Percentiles rank a stretch among this genome's conserved stretches.
Conservation (phyloP, 2,888 invertebrate genomes). For the Andricus quercusramuli region DNA sequence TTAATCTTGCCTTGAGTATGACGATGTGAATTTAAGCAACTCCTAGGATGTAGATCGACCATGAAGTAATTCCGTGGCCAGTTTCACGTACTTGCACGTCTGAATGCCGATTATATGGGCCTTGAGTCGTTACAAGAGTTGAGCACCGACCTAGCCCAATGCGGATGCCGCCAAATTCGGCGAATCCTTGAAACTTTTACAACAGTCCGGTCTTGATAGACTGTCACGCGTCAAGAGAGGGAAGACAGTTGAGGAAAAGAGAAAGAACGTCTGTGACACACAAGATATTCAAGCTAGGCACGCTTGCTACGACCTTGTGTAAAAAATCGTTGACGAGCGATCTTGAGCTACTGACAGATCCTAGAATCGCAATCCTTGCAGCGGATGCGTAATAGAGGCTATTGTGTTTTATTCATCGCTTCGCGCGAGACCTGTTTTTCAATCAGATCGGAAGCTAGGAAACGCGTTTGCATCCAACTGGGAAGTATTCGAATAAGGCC, state of each 20-base stretch:
- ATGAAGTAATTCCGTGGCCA: slow-evolving; percentile 50
- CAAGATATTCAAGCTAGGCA: slow-evolving; percentile 48
- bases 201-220: neutral
- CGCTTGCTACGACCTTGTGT: slow-evolving; percentile 60
- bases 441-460: slow-evolving; percentile 17
- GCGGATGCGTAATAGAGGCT: slow-evolving; percentile 14
- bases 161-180: slow-evolving; percentile 66
- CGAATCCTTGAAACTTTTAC: slow-evolving; percentile 62
- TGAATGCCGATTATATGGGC: slow-evolving; percentile 41
- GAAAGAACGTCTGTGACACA: neutral
- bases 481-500: slow-evolving; percentile 12
- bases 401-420: slow-evolving; percentile 28
- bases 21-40: neutral
- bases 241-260: neutral
- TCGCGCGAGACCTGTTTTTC: slow-evolving; percentile 33
- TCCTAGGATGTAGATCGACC: slow-evolving; percentile 45
- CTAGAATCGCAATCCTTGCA: slow-evolving; percentile 36
- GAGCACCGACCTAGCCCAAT: slow-evolving; percentile 66
- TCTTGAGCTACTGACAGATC: slow-evolving; percentile 60
- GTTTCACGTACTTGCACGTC: slow-evolving; percentile 50
- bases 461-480: slow-evolving; percentile 20
- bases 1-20: neutral
- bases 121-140: slow-evolving; percentile 52
- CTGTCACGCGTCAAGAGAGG: neutral
- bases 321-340: slow-evolving; percentile 58